Evolutionary conservation across 2,888 invertebrate species (phyloP).

Genomic region (Cheilosia impressa): DNA sequence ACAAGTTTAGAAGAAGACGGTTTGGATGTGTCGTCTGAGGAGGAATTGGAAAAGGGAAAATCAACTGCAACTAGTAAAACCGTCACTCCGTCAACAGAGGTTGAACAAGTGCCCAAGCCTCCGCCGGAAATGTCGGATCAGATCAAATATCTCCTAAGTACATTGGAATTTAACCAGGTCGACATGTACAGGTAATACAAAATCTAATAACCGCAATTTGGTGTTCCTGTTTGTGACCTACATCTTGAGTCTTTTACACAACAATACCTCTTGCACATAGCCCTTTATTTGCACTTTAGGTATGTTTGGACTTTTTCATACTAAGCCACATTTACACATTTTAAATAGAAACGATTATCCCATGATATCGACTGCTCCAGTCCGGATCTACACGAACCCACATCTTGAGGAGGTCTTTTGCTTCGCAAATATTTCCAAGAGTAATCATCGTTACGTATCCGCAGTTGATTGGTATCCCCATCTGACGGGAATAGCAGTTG

Average conservation of each 20-base stretch:
- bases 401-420: conserved; percentile 84
- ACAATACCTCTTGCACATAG: not conserved
- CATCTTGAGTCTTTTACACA: no score
- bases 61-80: conserved; percentile 69
- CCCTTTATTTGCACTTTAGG: not conserved
- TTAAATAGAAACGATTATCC: conserved; percentile 81
- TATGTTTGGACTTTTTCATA: no score
- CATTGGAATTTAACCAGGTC: conserved; percentile 83
- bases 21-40: conserved; percentile 79
- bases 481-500: conserved; percentile 88
- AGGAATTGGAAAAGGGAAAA: conserved; percentile 80
- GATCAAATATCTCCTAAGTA: conserved; percentile 80
- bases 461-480: conserved; percentile 89
- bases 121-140: conserved; percentile 80
- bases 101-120: conserved; percentile 72
- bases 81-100: conserved; percentile 61
- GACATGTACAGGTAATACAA: conserved; percentile 82
- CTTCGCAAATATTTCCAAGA: conserved; percentile 87
- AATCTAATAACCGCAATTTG: not conserved
- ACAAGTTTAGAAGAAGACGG: conserved; percentile 76
- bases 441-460: conserved; percentile 88
- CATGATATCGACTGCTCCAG: conserved; percentile 78
- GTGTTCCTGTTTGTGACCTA: no score
- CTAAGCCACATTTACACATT: not conserved
- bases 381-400: conserved; percentile 80